A percentile compares a stretch with the other conserved stretches of the same genome.
Evolutionary conservation across 2,797 vertebrate species (phyloP).

Genomic region (Crenichthys baileyi): DNA sequence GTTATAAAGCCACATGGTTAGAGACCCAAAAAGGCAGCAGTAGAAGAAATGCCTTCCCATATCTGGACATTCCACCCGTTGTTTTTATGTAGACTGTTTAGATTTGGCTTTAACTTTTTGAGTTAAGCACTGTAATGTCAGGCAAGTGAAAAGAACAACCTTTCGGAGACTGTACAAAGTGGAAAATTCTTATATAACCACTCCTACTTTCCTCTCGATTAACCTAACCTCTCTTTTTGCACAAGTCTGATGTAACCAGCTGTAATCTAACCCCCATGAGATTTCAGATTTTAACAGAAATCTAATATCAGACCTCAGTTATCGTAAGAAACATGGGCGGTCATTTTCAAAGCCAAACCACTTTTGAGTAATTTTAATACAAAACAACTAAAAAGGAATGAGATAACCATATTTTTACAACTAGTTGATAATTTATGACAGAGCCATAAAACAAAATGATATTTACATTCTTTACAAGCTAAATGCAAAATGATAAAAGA

Average conservation of each 20-base stretch:
- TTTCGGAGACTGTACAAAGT: not conserved
- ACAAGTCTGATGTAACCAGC: not conserved
- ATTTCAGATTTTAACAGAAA: not conserved
- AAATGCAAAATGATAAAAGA: no score
- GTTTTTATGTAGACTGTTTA: not conserved
- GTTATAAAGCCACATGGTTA: slow-evolving; percentile 56
- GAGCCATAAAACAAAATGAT: no score
- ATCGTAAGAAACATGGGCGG: not conserved
- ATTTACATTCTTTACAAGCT: no score
- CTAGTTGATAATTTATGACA: no score
- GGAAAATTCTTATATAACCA: slow-evolving; percentile 4
- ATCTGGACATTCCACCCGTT: not conserved
- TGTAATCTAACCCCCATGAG: not conserved
- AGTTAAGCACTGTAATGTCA: not conserved
- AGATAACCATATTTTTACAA: no score
- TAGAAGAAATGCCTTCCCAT: not conserved
- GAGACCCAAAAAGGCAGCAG: not conserved
- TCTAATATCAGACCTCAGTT: not conserved
- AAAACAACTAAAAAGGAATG: no score
- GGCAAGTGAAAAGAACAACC: not conserved
- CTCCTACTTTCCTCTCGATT: not conserved
- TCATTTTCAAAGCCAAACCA: not conserved
- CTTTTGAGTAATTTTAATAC: not conserved
- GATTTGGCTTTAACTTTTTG: not conserved
- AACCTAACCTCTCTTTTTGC: not conserved